phyloP scores from a whole-genome alignment of 2,888 invertebrate species.

The Nephrotoma appendiculata region DNA sequence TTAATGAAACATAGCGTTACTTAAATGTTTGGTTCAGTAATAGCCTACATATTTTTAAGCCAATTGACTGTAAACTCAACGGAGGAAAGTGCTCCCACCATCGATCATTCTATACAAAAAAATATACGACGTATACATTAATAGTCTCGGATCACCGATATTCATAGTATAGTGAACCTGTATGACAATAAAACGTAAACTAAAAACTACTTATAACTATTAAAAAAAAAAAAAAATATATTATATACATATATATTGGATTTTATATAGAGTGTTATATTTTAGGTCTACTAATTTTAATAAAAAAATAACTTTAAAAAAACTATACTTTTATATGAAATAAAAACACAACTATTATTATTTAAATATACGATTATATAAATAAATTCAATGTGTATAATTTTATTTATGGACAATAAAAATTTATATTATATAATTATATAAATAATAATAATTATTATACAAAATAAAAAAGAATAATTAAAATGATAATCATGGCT shows the following conservation, averaged over 20 bases:
- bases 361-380: background rate
- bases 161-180: background rate
- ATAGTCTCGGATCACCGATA: background rate
- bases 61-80: too few relatives aligned
- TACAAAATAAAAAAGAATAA: background rate
- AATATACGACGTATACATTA: background rate
- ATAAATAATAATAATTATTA: background rate
- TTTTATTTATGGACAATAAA: background rate
- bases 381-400: background rate
- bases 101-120: background rate
- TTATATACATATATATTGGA: background rate
- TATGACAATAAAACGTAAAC: background rate
- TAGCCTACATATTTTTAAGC: too few relatives aligned
- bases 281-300: background rate
- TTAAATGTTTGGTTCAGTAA: too few relatives aligned
- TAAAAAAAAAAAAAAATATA: background rate
- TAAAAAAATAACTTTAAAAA: background rate
- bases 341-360: background rate
- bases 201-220: background rate
- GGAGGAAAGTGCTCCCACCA: background rate
- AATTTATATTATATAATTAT: background rate
- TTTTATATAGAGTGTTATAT: background rate
- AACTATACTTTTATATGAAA: background rate
- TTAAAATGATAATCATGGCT: background rate
- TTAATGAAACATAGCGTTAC: too few relatives aligned